Conservation (phyloP, 1,140 invertebrate species). For the Trinorchestia longiramus region DNA sequence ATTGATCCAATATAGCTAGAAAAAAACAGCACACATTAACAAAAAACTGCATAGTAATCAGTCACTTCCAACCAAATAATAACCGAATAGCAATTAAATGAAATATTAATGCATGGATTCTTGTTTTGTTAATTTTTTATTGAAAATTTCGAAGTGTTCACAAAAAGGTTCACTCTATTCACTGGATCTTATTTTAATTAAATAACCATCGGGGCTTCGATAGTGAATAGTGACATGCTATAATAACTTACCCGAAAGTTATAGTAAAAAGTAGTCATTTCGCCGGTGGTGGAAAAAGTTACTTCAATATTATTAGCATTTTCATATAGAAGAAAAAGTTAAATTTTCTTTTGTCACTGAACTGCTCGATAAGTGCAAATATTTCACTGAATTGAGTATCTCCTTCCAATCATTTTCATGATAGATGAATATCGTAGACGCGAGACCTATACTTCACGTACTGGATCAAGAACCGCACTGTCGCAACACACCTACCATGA, state of each 20-base stretch:
- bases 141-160: no score
- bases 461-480: not conserved
- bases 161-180: no score
- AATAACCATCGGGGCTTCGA: no score
- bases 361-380: not conserved
- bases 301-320: not conserved
- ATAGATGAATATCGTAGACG: not conserved
- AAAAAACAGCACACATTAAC: no score
- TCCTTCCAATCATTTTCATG: not conserved
- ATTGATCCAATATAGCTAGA: no score
- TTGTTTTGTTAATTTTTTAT: no score
- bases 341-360: not conserved
- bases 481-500: not conserved
- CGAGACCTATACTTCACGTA: not conserved
- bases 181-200: no score
- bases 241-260: not conserved
- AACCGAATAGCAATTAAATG: no score
- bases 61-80: no score
- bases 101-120: no score
- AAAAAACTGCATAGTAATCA: no score
- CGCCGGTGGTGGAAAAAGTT: not conserved
- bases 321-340: not conserved
- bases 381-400: not conserved
- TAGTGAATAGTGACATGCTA: no score
- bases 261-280: constrained; percentile 28